Percentiles rank a stretch among this genome's conserved stretches.
These are phyloP conservation scores for Machaerirhynchus nigripectus DNA, from an alignment of 2,113 vertebrate genomes.

Conservation along the genomic window DNA sequence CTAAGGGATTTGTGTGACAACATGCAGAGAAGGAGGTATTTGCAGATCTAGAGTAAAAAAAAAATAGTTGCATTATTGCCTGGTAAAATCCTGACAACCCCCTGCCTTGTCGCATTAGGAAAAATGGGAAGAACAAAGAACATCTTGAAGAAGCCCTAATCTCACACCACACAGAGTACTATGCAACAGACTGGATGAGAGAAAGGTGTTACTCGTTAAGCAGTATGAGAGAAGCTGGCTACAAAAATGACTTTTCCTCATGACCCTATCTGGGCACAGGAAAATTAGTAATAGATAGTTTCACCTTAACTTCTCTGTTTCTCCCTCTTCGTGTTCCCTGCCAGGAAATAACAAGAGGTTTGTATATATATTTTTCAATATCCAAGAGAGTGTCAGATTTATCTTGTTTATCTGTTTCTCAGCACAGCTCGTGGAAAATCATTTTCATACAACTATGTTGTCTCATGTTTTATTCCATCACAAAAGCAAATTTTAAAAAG, in stretches of 20 bases:
- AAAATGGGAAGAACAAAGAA: background rate
- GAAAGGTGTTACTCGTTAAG: background rate
- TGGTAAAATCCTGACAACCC: background rate
- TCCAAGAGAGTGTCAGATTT: background rate
- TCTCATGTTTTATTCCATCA: background rate
- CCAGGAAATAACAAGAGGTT: background rate
- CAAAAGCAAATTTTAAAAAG: background rate
- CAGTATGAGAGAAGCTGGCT: background rate
- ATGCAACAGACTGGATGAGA: background rate
- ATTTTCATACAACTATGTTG: background rate
- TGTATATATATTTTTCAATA: background rate
- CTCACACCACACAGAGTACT: background rate
- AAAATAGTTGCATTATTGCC: background rate
- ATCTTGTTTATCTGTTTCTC: background rate
- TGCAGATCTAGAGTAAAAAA: background rate
- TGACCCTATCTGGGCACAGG: background rate
- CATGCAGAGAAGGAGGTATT: background rate
- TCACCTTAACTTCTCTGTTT: background rate
- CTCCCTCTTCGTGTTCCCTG: accelerated
- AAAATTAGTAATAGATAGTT: background rate
- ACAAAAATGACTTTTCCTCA: background rate
- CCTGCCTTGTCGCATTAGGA: background rate
- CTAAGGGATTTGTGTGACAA: background rate
- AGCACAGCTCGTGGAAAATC: background rate
- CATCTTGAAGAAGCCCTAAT: background rate